A percentile compares a stretch with the other conserved stretches of the same genome.
Evolutionary conservation across 1,140 invertebrate genomes (phyloP).

Genomic region (Aphelenchoides avenae): DNA sequence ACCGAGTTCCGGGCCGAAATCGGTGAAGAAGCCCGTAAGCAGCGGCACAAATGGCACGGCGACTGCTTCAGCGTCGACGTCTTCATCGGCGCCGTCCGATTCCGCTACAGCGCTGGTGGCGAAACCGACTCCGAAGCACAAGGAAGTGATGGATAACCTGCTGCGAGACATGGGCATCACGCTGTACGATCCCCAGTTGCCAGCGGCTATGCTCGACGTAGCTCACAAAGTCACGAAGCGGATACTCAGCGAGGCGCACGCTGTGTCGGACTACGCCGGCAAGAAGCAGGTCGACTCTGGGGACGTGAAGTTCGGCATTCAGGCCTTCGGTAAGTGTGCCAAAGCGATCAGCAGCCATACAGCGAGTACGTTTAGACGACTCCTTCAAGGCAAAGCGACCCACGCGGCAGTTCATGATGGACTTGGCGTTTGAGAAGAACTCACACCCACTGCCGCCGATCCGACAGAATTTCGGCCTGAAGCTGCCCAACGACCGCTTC

Average conservation of each 20-base stretch:
- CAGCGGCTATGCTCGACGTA: too few species aligned
- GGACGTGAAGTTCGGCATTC: conserved; percentile 35
- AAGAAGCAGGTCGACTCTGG: conserved; percentile 31
- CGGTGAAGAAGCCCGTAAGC: too few species aligned
- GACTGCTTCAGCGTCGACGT: too few species aligned
- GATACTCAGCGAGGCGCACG: conserved; percentile 27
- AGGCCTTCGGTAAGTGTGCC: conserved; percentile 31
- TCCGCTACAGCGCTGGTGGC: too few species aligned
- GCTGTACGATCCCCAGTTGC: too few species aligned
- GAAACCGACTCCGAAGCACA: too few species aligned
- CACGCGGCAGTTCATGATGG: conserved; percentile 23
- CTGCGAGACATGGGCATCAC: too few species aligned
- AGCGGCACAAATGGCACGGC: too few species aligned
- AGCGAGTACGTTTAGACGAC: conserved; percentile 20
- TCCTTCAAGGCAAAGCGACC: conserved; percentile 6
- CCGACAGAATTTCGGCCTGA: conserved; percentile 37
- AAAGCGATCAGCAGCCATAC: not conserved
- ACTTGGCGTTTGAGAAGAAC: conserved; percentile 34
- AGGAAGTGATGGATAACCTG: too few species aligned
- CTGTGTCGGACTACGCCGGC: conserved; percentile 35
- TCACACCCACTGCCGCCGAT: conserved; percentile 28
- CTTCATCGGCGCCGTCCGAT: too few species aligned
- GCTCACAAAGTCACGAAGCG: too few species aligned
- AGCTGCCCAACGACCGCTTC: conserved; percentile 39
- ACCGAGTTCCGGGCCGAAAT: too few species aligned